Conservation (phyloP, 2,113 vertebrate genomes). For the Mormyrus lacerda region DNA sequence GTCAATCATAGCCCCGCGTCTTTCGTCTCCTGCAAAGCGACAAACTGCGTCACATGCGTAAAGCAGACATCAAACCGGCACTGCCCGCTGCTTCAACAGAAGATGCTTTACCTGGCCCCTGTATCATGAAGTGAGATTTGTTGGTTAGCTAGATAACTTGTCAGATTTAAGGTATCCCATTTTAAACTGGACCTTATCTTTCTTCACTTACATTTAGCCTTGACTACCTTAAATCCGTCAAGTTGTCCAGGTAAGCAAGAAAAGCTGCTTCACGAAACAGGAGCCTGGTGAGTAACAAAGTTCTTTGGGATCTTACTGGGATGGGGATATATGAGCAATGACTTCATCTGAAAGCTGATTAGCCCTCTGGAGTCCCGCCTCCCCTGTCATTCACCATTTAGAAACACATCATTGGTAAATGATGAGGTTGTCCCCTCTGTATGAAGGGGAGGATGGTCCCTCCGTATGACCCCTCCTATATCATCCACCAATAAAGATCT, state of each 20-base stretch:
- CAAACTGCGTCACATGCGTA: neutral
- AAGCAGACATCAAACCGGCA: neutral
- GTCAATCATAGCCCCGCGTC: neutral
- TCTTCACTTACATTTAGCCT: neutral
- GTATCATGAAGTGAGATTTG: neutral
- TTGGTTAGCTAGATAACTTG: neutral
- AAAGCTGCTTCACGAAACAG: neutral
- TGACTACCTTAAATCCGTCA: neutral
- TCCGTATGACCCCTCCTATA: neutral
- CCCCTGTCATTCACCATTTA: neutral
- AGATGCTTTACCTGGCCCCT: neutral
- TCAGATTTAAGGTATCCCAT: neutral
- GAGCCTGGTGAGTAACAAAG: neutral
- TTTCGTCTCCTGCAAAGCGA: neutral
- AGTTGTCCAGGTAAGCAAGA: neutral
- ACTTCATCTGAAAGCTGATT: neutral
- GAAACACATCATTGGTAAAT: neutral
- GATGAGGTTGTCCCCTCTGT: neutral
- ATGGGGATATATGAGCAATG: neutral
- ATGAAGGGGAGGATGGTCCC: neutral
- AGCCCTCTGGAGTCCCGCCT: neutral
- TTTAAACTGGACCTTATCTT: neutral
- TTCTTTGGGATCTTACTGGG: neutral
- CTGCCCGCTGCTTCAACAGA: neutral
- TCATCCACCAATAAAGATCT: neutral